Conservation (phyloP, 2,797 vertebrate genomes). For the Euthynnus affinis region DNA sequence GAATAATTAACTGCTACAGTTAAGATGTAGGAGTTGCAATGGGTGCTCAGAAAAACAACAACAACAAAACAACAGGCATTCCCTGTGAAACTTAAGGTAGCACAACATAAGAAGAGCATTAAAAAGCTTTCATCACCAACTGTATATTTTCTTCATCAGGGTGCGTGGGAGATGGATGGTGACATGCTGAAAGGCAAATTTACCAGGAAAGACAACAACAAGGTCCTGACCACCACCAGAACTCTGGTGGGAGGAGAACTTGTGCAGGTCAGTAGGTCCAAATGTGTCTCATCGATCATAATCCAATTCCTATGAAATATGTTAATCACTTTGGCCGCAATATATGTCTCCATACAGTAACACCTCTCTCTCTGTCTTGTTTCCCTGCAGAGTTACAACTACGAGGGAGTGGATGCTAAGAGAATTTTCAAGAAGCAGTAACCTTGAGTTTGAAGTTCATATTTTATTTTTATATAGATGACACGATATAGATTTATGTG, state of each 20-base stretch:
- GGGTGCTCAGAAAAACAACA: background rate
- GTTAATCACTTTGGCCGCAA: background rate
- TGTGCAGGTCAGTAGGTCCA: slow-evolving; percentile 88
- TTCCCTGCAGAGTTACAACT: slow-evolving; percentile 87
- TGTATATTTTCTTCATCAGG: slow-evolving; percentile 77
- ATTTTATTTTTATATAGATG: slow-evolving; percentile 56
- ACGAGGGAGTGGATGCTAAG: slow-evolving; percentile 93
- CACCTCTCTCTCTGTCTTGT: background rate
- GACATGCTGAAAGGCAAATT: slow-evolving; percentile 88
- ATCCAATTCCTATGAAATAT: background rate
- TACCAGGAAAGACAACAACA: slow-evolving; percentile 92
- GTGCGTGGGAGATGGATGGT: slow-evolving; percentile 89
- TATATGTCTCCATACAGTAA: slow-evolving; percentile 3
- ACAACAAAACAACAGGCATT: background rate
- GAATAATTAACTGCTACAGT: slow-evolving; percentile 13
- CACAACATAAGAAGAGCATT: background rate
- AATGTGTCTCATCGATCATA: background rate
- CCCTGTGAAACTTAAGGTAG: background rate
- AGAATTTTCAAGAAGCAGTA: slow-evolving; percentile 93
- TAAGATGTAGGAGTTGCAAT: background rate
- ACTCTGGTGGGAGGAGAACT: slow-evolving; percentile 88
- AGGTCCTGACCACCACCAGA: slow-evolving; percentile 86
- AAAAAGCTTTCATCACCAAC: background rate
- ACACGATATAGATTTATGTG: slow-evolving; percentile 5
- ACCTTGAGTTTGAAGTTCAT: slow-evolving; percentile 51